Evolutionary conservation across 2,888 invertebrate genomes (phyloP), one percentile per base, ranked within the genome.

Genomic region (Sinhomidia bicolor): DNA sequence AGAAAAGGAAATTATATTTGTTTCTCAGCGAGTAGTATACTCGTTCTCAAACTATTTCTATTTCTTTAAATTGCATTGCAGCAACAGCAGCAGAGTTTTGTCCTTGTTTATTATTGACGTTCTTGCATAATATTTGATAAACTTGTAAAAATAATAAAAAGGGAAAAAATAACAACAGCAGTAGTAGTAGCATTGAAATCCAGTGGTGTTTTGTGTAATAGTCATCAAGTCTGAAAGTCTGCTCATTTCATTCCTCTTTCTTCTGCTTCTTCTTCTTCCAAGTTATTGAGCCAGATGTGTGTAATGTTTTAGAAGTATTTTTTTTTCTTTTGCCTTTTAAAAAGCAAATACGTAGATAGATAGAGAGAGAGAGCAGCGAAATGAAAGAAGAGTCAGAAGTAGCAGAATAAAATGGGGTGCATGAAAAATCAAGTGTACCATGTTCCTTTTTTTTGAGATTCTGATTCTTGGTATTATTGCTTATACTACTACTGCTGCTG

Each of bases 231-330:
- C 29, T 32, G 54, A 76, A 71, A 41, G 47, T 74, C 20, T 6
- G 78, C 78, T 78, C 32, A 54, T 78, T 57, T 74, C 86, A 80
- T 87, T 87, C 65, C 36, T n/a, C n/a, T n/a, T n/a, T n/a, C n/a
- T n/a, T n/a, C n/a, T n/a, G n/a, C n/a, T n/a, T n/a, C n/a, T n/a
- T n/a, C n/a, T n/a, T 65, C 65, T 71, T 71, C 88, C 88, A 79
- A 88, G 79, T 88, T 88, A 88, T 88, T 88, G 88, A 88, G 79
- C 88, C 88, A 88, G 88, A 88, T 88, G 88, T 88, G 88, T 88
- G 83, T 88, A 88, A 88, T 88, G 83, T 83, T 88, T 88, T 44
- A 88, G 71, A 88, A 83, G 74, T n/a, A n/a, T n/a, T 82, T 68
- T 32, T 83, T 57, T 76, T 57, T 68, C 47, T 83, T 60, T 44